Evolutionary conservation across 2,888 invertebrate genomes (phyloP).

Genomic region (Plebejus melissa): DNA sequence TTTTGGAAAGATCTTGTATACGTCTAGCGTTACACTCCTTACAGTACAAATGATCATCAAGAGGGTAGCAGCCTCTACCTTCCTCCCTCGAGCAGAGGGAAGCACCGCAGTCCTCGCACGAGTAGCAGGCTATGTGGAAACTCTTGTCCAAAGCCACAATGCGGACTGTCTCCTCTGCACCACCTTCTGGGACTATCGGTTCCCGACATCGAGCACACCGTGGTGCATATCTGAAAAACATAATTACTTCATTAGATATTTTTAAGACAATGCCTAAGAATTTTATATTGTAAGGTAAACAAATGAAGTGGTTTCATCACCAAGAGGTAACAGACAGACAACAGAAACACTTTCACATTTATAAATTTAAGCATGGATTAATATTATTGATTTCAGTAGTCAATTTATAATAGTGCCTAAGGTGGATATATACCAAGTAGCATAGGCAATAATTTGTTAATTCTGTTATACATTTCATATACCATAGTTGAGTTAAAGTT

Average conservation of each 20-base stretch:
- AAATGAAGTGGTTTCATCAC: too few species aligned
- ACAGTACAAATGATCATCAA: constrained; percentile 97
- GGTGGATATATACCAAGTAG: too few species aligned
- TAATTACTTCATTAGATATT: background rate
- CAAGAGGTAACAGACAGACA: too few species aligned
- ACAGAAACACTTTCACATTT: too few species aligned
- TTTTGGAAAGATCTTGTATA: constrained; percentile 91
- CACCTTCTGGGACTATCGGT: constrained; percentile 97
- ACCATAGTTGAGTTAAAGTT: background rate
- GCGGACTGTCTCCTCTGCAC: constrained; percentile 97
- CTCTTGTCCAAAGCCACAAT: constrained; percentile 98
- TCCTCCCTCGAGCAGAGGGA: constrained; percentile 95
- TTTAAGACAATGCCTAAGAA: background rate
- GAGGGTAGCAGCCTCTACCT: constrained; percentile 96
- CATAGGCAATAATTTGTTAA: too few species aligned
- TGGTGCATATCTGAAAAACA: constrained; percentile 86
- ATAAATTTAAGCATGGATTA: too few species aligned
- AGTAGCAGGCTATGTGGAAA: constrained; percentile 97
- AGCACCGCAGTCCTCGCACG: constrained; percentile 96
- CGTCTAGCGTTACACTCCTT: constrained; percentile 96
- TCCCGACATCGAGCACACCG: constrained; percentile 96
- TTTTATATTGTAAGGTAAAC: background rate
- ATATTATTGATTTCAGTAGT: too few species aligned
- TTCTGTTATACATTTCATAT: too few species aligned
- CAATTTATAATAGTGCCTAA: too few species aligned